phyloP scores from a whole-genome alignment of 2,113 vertebrate species.

The Lophura nycthemera region DNA sequence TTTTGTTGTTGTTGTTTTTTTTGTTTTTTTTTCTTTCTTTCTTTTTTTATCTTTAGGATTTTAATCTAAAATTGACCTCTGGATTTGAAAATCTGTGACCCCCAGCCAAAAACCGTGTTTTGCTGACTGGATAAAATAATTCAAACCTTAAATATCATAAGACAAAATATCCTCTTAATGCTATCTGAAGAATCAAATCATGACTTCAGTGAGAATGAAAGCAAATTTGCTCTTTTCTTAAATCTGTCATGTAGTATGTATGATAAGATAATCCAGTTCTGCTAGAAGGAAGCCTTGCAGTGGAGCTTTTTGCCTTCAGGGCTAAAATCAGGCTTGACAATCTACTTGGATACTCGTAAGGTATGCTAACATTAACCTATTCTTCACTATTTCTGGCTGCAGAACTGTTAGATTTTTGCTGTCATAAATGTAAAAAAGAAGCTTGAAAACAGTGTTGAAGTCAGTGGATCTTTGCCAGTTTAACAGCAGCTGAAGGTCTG shows the following conservation, averaged over 20 bases:
- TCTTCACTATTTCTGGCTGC: not conserved
- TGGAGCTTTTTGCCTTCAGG: not conserved
- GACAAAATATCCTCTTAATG: not conserved
- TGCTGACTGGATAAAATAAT: constrained; percentile 7
- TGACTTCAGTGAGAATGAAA: not conserved
- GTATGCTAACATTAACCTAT: not conserved
- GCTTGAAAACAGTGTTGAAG: not conserved
- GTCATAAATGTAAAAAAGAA: not conserved
- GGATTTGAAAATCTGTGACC: not conserved
- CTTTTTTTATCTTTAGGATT: not conserved
- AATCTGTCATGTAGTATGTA: not conserved
- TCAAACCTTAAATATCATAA: not conserved
- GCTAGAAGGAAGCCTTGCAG: not conserved
- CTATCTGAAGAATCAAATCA: not conserved
- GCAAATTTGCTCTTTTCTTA: not conserved
- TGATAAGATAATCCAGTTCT: not conserved
- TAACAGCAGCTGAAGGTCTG: constrained; percentile 17
- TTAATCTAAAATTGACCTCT: constrained; percentile 15
- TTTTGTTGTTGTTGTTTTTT: not conserved
- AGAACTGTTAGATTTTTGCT: not conserved
- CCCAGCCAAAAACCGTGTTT: constrained; percentile 5
- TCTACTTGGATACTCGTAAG: not conserved
- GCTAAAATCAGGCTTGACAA: not conserved
- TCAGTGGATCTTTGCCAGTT: not conserved
- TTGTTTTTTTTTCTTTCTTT: not conserved